A percentile compares a stretch with the other conserved stretches of the same genome.
phyloP scores from a whole-genome alignment of 2,888 invertebrate species.

The Drosophila limbata region DNA sequence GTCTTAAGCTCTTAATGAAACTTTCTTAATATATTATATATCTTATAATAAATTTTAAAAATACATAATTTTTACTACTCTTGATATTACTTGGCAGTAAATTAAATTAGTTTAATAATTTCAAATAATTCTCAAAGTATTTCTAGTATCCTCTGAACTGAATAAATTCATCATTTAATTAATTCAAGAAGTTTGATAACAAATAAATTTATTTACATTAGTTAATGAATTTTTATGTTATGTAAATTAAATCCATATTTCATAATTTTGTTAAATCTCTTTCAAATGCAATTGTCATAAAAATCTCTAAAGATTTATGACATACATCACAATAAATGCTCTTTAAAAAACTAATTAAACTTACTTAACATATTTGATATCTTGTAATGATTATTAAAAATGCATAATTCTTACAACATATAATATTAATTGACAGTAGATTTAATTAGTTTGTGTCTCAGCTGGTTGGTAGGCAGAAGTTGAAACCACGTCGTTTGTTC shows the following conservation, averaged over 20 bases:
- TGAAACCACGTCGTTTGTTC: slow-evolving; percentile 13
- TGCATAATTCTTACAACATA: background rate
- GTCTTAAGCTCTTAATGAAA: background rate
- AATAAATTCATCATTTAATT: too few relatives aligned
- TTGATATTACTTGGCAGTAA: slow-evolving; percentile 5
- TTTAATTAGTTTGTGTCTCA: slow-evolving; percentile 16
- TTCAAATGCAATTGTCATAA: background rate
- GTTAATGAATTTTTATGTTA: too few relatives aligned
- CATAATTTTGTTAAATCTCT: background rate
- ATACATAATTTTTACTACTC: background rate
- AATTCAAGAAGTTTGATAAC: too few relatives aligned
- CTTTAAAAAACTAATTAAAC: background rate
- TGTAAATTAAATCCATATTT: too few relatives aligned
- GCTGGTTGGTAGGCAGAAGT: background rate
- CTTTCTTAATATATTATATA: background rate
- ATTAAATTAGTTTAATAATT: slow-evolving; percentile 4
- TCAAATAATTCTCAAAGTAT: background rate
- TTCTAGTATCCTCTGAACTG: background rate
- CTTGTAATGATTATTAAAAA: background rate
- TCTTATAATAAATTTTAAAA: background rate
- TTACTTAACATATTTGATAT: background rate
- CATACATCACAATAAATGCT: background rate
- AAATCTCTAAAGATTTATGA: background rate
- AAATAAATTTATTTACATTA: too few relatives aligned
- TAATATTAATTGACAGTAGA: slow-evolving; percentile 9